Conservation (phyloP, 2,888 invertebrate species). For the Formica aserva region DNA sequence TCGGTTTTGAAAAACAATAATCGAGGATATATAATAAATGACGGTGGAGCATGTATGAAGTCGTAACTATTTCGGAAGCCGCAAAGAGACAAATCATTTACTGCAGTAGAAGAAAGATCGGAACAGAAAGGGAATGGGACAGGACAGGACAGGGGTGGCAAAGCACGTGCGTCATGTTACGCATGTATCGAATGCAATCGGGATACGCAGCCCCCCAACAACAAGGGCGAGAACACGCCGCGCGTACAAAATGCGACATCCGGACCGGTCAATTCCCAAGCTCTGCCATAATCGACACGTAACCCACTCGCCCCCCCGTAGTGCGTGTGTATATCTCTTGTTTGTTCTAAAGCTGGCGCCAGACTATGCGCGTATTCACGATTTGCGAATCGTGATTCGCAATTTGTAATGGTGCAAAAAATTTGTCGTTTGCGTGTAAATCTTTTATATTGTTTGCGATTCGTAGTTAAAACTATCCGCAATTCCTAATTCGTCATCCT, state of each 20-base stretch:
- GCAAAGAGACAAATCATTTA: constrained; percentile 80
- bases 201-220: constrained; percentile 76
- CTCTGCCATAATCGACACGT: constrained; percentile 59
- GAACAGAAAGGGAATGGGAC: constrained; percentile 2
- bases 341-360: constrained; percentile 14
- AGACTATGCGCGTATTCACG: neutral
- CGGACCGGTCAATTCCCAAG: constrained; percentile 81
- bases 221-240: constrained; percentile 80
- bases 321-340: neutral
- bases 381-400: neutral
- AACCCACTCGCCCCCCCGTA: constrained; percentile 54
- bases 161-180: constrained; percentile 71
- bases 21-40: constrained; percentile 46
- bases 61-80: constrained; percentile 76
- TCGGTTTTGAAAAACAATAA: constrained; percentile 33
- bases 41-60: constrained; percentile 72
- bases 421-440: neutral
- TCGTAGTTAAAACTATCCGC: neutral
- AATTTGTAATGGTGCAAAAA: neutral
- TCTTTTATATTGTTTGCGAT: neutral
- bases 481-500: neutral
- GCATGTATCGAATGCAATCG: constrained; percentile 77
- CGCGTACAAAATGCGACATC: constrained; percentile 78
- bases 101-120: constrained; percentile 48
- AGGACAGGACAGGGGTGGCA: constrained; percentile 19